Evolutionary conservation across 2,797 vertebrate genomes (phyloP), one percentile per base, ranked within the genome.

Genomic region (Manis javanica): DNA sequence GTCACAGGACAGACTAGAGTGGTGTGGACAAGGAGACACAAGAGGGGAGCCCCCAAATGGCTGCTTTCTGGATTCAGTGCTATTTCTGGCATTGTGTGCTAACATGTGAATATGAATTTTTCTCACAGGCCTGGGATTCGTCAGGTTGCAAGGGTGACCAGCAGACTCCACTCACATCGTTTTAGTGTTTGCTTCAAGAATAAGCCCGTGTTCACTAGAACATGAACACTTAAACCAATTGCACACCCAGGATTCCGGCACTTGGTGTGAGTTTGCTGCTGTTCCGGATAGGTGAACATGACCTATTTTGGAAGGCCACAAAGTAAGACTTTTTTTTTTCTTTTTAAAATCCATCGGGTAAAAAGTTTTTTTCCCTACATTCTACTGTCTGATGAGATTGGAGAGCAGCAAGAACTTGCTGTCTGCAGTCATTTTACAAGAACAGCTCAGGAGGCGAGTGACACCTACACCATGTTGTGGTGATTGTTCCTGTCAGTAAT

Each of bases 321-420:
- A 97, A 98, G 96, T 98, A 98, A 98, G 98, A 98, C 96, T 97
- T 98, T 98, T 98, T 95, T 95, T 97, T 98, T 97, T 97, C 96
- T 97, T 97, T 98, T 97, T 97, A 95, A 97, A 98, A 98, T 98
- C 98, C 99, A 98, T 99, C 86, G 98, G 99, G 99, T 98, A 98
- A 99, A 98, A 99, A 99, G 99, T 99, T 99, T 99, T 99, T 99
- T 99, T 99, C 99, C 99, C 99, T 99, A 99, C 99, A 99, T 99
- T 99, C 99, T 99, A 99, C 99, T 99, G 99, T 99, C 99, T 99
- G 99, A 99, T 99, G 99, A 99, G 99, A 99, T 99, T 98, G 98
- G 98, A 98, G 98, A 99, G 99, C 99, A 99, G 98, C 98, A 98
- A 98, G 98, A 98, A 98, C 98, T 98, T 98, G 99, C 98, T 98